phyloP scores from a whole-genome alignment of 2,888 invertebrate genomes.

The Leptura quadrifasciata region DNA sequence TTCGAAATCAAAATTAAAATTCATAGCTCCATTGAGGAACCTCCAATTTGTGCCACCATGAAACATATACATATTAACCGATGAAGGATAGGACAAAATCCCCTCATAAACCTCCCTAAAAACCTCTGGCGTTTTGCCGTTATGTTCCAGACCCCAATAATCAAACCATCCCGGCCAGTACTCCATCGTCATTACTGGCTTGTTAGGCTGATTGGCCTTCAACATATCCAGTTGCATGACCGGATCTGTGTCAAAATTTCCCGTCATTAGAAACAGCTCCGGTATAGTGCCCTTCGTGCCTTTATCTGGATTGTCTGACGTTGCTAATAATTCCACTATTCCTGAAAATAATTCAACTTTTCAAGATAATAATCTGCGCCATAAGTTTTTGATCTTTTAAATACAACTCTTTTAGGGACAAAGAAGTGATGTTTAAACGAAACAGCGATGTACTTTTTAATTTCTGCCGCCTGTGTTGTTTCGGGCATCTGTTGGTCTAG shows the following conservation, averaged over 20 bases:
- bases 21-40: slow-evolving; percentile 74
- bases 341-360: slow-evolving; percentile 48
- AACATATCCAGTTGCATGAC: slow-evolving; percentile 71
- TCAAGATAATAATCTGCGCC: too few relatives aligned
- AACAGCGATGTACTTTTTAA: too few relatives aligned
- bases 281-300: slow-evolving; percentile 62
- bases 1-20: not conserved
- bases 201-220: slow-evolving; percentile 72
- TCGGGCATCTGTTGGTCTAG: too few relatives aligned
- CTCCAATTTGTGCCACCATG: slow-evolving; percentile 92
- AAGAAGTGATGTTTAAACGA: too few relatives aligned
- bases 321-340: slow-evolving; percentile 74
- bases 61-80: slow-evolving; percentile 94
- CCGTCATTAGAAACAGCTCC: slow-evolving; percentile 73
- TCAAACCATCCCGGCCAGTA: slow-evolving; percentile 79
- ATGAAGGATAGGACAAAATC: slow-evolving; percentile 72
- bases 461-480: too few relatives aligned
- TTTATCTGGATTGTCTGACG: slow-evolving; percentile 73
- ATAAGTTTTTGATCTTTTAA: too few relatives aligned
- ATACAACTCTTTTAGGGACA: too few relatives aligned
- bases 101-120: slow-evolving; percentile 58
- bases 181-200: slow-evolving; percentile 77
- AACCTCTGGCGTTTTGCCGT: slow-evolving; percentile 52
- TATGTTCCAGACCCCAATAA: slow-evolving; percentile 73
- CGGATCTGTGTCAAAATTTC: slow-evolving; percentile 74